These are phyloP conservation scores for Noctua janthe DNA, from an alignment of 2,888 invertebrate genomes.

Conservation along the genomic window DNA sequence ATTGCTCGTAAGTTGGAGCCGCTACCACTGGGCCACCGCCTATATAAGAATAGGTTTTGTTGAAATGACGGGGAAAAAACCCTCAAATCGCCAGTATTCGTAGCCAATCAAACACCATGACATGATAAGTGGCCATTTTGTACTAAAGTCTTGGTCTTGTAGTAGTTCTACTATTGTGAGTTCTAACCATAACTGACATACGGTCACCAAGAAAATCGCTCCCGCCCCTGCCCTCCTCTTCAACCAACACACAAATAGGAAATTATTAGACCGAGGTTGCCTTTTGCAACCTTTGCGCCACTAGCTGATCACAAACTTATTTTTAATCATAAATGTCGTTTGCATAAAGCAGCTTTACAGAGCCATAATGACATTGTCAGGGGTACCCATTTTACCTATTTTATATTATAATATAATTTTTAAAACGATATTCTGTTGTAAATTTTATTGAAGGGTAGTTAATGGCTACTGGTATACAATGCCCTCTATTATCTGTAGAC, in stretches of 20 bases:
- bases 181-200: neutral
- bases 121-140: too few species aligned
- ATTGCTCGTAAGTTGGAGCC: too few species aligned
- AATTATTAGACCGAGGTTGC: slow-evolving; percentile 83
- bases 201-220: slow-evolving; percentile 1
- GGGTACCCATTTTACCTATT: slow-evolving; percentile 38
- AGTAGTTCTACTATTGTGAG: neutral
- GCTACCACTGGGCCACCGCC: too few species aligned
- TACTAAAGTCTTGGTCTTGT: neutral
- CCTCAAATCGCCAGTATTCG: neutral
- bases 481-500: slow-evolving; percentile 2
- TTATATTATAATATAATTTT: slow-evolving; percentile 13
- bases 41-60: neutral
- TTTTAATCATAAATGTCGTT: slow-evolving; percentile 85
- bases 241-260: slow-evolving; percentile 75
- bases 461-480: slow-evolving; percentile 1
- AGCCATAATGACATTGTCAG: slow-evolving; percentile 77
- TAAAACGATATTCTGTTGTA: slow-evolving; percentile 28
- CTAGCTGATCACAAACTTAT: slow-evolving; percentile 81
- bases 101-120: too few species aligned
- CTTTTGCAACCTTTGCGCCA: slow-evolving; percentile 79
- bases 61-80: neutral
- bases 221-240: slow-evolving; percentile 49
- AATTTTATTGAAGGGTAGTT: slow-evolving; percentile 12
- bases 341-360: slow-evolving; percentile 73